These are phyloP conservation scores for Albula glossodonta DNA, from an alignment of 2,113 vertebrate genomes.

Conservation along the genomic window DNA sequence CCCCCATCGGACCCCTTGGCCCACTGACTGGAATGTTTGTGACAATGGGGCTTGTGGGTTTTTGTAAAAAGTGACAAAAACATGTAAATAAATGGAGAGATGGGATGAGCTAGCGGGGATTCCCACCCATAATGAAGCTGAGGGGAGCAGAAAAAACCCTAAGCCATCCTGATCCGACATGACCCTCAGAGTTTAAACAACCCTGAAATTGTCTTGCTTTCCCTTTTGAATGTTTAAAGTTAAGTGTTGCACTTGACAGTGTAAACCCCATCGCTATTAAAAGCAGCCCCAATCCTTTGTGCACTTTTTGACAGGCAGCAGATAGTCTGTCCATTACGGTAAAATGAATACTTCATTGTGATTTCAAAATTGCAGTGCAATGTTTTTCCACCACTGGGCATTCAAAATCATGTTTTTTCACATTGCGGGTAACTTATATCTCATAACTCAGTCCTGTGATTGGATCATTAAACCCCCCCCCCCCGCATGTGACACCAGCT, in stretches of 20 bases:
- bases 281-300: neutral
- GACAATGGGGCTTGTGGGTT: neutral
- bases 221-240: too few species aligned
- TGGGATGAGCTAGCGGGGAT: neutral
- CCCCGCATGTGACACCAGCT: neutral
- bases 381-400: neutral
- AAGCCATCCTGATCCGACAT: neutral
- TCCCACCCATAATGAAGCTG: neutral
- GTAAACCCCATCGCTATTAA: too few species aligned
- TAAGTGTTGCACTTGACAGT: too few species aligned
- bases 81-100: neutral
- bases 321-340: neutral
- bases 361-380: neutral
- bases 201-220: too few species aligned
- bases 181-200: neutral
- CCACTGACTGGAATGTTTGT: conserved; percentile 12
- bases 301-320: neutral
- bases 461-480: neutral
- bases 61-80: neutral
- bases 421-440: neutral
- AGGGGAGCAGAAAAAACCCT: neutral
- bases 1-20: neutral
- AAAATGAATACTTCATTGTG: neutral
- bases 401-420: neutral
- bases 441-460: neutral